Percentiles rank a stretch among this genome's conserved stretches.
Conservation (phyloP, 2,797 vertebrate species). For the Gambelia wislizenii region DNA sequence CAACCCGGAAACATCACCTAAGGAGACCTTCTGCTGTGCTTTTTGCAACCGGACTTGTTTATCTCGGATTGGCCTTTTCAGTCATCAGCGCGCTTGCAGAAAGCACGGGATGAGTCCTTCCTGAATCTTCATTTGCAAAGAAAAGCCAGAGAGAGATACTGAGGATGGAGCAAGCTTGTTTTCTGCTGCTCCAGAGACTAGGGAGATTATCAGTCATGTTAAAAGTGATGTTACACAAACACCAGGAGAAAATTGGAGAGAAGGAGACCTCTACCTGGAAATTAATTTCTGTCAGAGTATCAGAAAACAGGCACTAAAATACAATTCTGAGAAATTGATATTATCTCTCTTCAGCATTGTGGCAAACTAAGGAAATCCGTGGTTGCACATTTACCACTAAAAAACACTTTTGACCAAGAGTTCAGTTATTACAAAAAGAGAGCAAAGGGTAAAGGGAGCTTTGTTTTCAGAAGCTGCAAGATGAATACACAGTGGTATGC, state of each 20-base stretch:
- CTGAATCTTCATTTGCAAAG: too few relatives aligned
- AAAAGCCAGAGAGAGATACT: too few relatives aligned
- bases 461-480: neutral
- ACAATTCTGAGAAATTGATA: slow-evolving; percentile 26
- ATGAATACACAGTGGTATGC: neutral
- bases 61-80: too few relatives aligned
- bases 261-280: neutral
- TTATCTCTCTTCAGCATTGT: slow-evolving; percentile 21
- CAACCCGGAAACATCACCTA: too few relatives aligned
- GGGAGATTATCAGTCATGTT: too few relatives aligned
- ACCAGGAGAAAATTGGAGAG: neutral
- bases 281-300: neutral
- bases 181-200: too few relatives aligned
- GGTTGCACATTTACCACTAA: neutral
- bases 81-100: too few relatives aligned
- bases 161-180: too few relatives aligned
- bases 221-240: too few relatives aligned
- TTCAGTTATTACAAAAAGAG: slow-evolving; percentile 50
- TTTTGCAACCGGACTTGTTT: too few relatives aligned
- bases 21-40: too few relatives aligned
- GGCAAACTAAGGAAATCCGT: slow-evolving; percentile 40
- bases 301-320: neutral
- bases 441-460: slow-evolving; percentile 3
- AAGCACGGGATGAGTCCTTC: too few relatives aligned
- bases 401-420: slow-evolving; percentile 12